Evolutionary conservation across 2,888 invertebrate genomes (phyloP), one percentile per base, ranked within the genome.

Genomic region (Gortyna flavago): DNA sequence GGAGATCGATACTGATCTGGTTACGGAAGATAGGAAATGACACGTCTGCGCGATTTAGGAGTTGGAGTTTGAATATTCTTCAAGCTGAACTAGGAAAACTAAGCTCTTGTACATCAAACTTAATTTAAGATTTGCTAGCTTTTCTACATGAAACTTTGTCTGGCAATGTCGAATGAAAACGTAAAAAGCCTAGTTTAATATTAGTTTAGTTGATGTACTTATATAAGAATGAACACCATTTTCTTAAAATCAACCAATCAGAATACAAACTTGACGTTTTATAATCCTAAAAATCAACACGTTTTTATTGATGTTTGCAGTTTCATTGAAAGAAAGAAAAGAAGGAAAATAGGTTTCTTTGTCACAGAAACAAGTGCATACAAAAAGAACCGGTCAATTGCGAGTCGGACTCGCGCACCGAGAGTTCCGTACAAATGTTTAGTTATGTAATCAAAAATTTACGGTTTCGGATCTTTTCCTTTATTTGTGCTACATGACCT

Each of bases 1-100:
- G 62, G 6, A 62, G 66, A 73, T 73, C 84, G 66, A 81, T 84
- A 35, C 57, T 67, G 79, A 84, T 70, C 48, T 62, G 16, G 78
- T 77, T 80, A 80, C 32, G 0, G 51, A 70, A 69, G 69, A 77
- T 75, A 1, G 21, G 8, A 4, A 59, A 54, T 44, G 59, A 65
- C 25, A 65, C 18, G 18, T 35, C 8, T 11, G 8, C 59, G 25
- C 8, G 21, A 54, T 65, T 81, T 38, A 18, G 11, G 32, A 44
- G 29, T 16, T n/a, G 13, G 6, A 4, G 2, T 59, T 6, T 13
- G 21, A 35, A 16, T 66, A 51, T 66, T 59, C 54, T 54, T 65
- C 16, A 64, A 54, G 16, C 5, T 2, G 18, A 38, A 16, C 59
- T 61, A 69, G 6, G 11, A 54, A 35, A n/a, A n/a, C n/a, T n/a